Evolutionary conservation across 53 echinoderm and acorn worm genomes (phyloP).

Genomic region (Luidia sarsii): DNA sequence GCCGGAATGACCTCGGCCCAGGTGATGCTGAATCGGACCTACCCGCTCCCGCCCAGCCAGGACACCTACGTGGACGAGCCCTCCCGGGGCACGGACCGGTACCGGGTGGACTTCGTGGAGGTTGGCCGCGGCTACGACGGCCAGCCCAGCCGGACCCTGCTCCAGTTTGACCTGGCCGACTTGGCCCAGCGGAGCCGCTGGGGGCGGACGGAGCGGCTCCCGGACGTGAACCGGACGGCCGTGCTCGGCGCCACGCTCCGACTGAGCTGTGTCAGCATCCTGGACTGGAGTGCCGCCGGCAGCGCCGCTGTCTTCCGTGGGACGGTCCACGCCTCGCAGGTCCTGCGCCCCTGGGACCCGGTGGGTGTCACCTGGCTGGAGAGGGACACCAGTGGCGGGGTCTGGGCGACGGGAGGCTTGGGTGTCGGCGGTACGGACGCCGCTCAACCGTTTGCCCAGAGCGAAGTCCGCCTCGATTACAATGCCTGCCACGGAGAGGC

Average conservation of each 20-base stretch:
- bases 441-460: not conserved
- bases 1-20: constrained; percentile 30
- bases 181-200: constrained; percentile 31
- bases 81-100: not conserved
- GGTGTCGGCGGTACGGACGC: constrained; percentile 36
- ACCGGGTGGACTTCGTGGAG: constrained; percentile 39
- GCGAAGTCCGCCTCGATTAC: constrained; percentile 9
- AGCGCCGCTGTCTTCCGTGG: constrained; percentile 12
- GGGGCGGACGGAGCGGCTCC: constrained; percentile 34
- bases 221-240: constrained; percentile 19
- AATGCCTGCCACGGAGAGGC: constrained; percentile 25
- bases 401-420: constrained; percentile 10
- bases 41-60: constrained; percentile 32
- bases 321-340: constrained; percentile 13
- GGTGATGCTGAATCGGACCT: constrained; percentile 19
- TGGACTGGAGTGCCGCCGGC: not conserved
- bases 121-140: constrained; percentile 34
- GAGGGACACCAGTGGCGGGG: not conserved
- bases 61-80: constrained; percentile 57
- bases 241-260: constrained; percentile 23
- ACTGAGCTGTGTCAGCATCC: constrained; percentile 25
- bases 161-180: constrained; percentile 30
- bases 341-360: constrained; percentile 29
- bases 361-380: constrained; percentile 16
- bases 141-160: constrained; percentile 39